Conservation (phyloP, 2,797 vertebrate species). For the Myripristis murdjan region DNA sequence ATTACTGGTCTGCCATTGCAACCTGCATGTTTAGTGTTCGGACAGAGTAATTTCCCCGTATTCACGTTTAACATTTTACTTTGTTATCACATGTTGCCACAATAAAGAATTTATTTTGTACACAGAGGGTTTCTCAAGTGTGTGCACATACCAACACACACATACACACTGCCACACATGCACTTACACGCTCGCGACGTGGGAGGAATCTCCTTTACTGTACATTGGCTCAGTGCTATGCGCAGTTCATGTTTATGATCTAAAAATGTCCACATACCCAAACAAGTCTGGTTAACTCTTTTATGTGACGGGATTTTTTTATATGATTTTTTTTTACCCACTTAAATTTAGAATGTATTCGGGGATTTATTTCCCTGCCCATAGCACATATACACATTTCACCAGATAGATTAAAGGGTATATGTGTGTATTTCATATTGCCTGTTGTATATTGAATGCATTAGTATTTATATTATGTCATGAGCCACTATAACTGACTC, state of each 20-base stretch:
- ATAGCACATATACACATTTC: too few species aligned
- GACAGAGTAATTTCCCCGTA: background rate
- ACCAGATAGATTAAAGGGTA: too few species aligned
- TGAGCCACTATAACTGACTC: background rate
- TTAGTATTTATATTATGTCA: background rate
- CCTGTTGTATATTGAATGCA: background rate
- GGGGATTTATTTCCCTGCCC: too few species aligned
- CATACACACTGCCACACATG: background rate
- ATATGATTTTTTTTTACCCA: background rate
- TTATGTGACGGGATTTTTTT: too few species aligned
- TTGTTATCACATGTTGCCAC: slow-evolving; percentile 47
- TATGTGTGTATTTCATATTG: background rate
- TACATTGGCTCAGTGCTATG: too few species aligned
- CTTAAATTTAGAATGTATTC: background rate
- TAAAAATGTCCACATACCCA: too few species aligned
- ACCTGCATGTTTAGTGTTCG: background rate
- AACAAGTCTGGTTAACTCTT: too few species aligned
- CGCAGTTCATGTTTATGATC: too few species aligned
- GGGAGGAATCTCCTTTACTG: too few species aligned
- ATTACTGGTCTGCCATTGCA: background rate
- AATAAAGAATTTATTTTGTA: slow-evolving; percentile 45
- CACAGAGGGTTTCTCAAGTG: slow-evolving; percentile 29
- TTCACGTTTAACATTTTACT: slow-evolving; percentile 30
- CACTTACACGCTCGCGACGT: background rate
- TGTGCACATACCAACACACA: background rate